phyloP scores from a whole-genome alignment of 2,113 vertebrate genomes.

The Strix aluco region DNA sequence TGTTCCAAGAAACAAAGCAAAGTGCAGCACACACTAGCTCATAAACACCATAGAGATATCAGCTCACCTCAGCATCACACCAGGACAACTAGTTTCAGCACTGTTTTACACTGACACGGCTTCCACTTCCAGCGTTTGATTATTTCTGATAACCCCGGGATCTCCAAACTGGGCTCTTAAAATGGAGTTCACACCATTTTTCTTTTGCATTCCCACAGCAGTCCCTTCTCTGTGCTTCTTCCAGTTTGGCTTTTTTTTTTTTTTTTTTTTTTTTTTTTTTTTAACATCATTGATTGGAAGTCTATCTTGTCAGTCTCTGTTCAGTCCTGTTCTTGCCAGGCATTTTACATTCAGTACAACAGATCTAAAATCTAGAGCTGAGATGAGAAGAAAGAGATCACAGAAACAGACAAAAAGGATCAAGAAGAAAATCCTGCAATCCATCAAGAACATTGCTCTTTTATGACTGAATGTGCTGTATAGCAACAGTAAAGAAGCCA shows the following conservation, averaged over 20 bases:
- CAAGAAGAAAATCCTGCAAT: neutral
- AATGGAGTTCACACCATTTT: neutral
- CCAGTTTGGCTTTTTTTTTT: neutral
- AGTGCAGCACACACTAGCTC: neutral
- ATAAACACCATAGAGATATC: neutral
- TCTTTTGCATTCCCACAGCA: neutral
- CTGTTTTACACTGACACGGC: neutral
- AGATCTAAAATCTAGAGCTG: neutral
- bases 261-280: neutral
- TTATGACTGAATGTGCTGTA: neutral
- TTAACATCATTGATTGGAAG: neutral
- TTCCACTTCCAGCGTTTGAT: neutral
- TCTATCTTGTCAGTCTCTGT: neutral
- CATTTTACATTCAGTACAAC: neutral
- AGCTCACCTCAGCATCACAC: neutral
- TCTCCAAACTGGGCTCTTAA: neutral
- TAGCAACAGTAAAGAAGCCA: neutral
- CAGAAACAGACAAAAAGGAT: neutral
- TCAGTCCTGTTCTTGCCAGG: neutral
- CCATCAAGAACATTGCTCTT: neutral
- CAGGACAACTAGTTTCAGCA: neutral
- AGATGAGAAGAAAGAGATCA: neutral
- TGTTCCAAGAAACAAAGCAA: neutral
- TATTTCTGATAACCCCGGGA: neutral
- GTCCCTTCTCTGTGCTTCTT: neutral